Evolutionary conservation across 2,888 invertebrate genomes (phyloP).

Genomic region (Hyppa rectilinea): DNA sequence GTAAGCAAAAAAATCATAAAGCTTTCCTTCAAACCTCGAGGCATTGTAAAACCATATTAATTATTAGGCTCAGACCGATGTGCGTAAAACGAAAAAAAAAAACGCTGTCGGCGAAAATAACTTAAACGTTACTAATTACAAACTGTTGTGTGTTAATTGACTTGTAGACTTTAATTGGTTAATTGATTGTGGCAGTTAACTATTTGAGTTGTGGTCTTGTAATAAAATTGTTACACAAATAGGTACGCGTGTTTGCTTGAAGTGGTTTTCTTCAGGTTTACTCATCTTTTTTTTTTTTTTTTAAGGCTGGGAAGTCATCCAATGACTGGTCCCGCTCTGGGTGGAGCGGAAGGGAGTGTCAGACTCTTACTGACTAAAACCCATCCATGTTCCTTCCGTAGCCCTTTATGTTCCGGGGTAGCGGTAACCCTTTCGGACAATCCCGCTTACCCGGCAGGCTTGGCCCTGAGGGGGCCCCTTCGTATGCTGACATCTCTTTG

Average conservation of each 20-base stretch:
- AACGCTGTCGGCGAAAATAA: conserved; percentile 6
- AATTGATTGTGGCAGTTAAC: conserved; percentile 41
- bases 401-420: too few relatives aligned
- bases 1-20: not conserved
- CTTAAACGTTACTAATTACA: conserved; percentile 51
- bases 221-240: conserved; percentile 13
- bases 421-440: too few relatives aligned
- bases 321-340: too few relatives aligned
- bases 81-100: conserved; percentile 19
- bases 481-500: too few relatives aligned
- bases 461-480: too few relatives aligned
- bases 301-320: too few relatives aligned
- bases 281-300: too few relatives aligned
- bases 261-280: not conserved
- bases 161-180: conserved; percentile 56
- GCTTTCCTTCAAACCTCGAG: not conserved
- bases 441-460: too few relatives aligned
- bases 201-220: conserved; percentile 12
- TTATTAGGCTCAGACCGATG: conserved; percentile 11
- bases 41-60: conserved; percentile 43
- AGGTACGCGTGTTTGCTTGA: not conserved
- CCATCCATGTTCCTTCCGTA: too few relatives aligned
- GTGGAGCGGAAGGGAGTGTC: too few relatives aligned
- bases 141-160: conserved; percentile 50
- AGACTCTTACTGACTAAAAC: too few relatives aligned